Percentiles rank a stretch among this genome's conserved stretches.
Conservation (phyloP, 2,797 vertebrate species). For the Arremon brunneinucha region DNA sequence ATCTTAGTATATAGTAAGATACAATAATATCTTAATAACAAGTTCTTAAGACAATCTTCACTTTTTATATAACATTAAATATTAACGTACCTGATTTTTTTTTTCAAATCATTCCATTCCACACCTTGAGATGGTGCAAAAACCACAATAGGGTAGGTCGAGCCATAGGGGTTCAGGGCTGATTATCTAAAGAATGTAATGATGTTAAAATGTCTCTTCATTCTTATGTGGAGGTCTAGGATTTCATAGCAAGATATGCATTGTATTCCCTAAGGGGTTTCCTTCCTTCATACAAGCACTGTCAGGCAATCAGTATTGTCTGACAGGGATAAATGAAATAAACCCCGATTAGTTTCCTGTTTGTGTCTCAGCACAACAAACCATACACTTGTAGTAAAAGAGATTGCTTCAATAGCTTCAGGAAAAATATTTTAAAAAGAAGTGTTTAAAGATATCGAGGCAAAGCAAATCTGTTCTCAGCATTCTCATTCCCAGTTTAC, state of each 20-base stretch:
- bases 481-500: neutral
- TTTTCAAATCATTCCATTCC: neutral
- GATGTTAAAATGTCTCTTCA: neutral
- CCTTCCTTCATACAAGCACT: neutral
- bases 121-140: neutral
- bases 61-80: neutral
- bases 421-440: neutral
- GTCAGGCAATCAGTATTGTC: neutral
- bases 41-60: neutral
- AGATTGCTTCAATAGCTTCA: neutral
- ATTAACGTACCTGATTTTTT: neutral
- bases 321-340: neutral
- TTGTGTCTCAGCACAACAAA: neutral
- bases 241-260: neutral
- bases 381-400: neutral
- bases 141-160: accelerated
- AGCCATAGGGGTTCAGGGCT: accelerated
- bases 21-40: neutral
- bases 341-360: neutral
- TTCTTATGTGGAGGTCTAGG: neutral
- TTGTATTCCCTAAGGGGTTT: neutral
- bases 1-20: neutral
- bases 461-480: neutral
- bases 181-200: neutral
- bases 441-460: neutral